Evolutionary conservation across 1,140 invertebrate genomes (phyloP).

Genomic region (Bombyx mandarina): DNA sequence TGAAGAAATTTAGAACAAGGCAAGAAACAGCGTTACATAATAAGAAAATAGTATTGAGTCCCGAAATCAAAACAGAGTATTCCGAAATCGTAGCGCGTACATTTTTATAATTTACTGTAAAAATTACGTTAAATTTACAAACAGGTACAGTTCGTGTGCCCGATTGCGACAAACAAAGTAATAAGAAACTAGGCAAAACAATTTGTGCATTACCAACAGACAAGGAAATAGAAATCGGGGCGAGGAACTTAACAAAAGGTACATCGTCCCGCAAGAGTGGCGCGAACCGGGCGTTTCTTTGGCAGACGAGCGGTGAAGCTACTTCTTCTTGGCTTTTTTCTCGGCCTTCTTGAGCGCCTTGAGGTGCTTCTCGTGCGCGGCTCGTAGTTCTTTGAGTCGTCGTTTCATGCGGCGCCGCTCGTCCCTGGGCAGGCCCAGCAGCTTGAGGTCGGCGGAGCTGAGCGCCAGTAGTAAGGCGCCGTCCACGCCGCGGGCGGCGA

Average conservation of each 20-base stretch:
- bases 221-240: too few relatives aligned
- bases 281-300: not conserved
- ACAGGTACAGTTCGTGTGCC: not conserved
- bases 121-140: too few relatives aligned
- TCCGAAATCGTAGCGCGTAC: too few relatives aligned
- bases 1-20: too few relatives aligned
- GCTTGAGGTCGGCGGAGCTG: constrained; percentile 91
- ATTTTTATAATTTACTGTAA: too few relatives aligned
- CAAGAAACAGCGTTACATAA: too few relatives aligned
- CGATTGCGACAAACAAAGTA: not conserved
- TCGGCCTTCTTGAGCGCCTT: constrained; percentile 87
- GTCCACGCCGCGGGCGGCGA: constrained; percentile 87
- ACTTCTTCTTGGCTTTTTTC: constrained; percentile 79
- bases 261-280: too few relatives aligned
- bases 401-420: constrained; percentile 89
- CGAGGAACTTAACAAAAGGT: too few relatives aligned
- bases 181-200: too few relatives aligned
- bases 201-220: too few relatives aligned
- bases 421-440: constrained; percentile 85
- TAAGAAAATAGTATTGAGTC: too few relatives aligned
- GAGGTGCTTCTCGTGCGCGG: constrained; percentile 84
- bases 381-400: constrained; percentile 88
- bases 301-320: constrained; percentile 23
- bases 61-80: too few relatives aligned
- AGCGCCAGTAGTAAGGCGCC: constrained; percentile 85